Evolutionary conservation across 2,888 invertebrate species (phyloP), one percentile per base, ranked within the genome.

Genomic region (Maniola hyperantus): DNA sequence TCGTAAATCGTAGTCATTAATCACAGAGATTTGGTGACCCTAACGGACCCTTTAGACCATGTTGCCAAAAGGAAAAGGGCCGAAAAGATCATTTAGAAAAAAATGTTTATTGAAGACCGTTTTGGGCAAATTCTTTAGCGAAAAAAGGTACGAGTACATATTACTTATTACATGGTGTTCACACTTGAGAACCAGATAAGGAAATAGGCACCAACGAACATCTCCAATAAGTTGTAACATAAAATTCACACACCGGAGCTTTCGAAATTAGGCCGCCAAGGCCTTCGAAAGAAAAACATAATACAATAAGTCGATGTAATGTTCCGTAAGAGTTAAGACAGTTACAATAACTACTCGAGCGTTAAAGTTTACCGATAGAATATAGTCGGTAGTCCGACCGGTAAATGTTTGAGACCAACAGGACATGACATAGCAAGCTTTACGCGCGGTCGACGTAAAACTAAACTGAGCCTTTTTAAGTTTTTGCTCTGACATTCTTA

Each of bases 261-360:
- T 46, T 59, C 34, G 46, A 46, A 59, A 59, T 33, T 15, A 34
- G 44, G 33, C 59, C 46, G 15, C 59, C 44, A 42, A 26, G 57
- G 18, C n/a, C 11, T 59, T 10, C n/a, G 4, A 44, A n/a, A 26
- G n/a, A 46, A 33, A n/a, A 58, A 58, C n/a, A 44, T 13, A 44
- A 13, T 15, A 59, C 59, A 59, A 46, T 59, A 59, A 59, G 59
- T 48, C 33, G 46, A 59, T 48, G 59, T 59, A 59, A 59, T 33
- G 59, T 34, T 46, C 46, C 15, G 59, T 59, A 59, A 59, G 10
- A 55, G 36, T 55, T 18, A 54, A 26, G 57, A 59, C 59, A 18
- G 59, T 59, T 46, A 48, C 48, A 46, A 8, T 46, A 34, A 15
- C 46, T 46, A 46, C 34, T 48, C 33, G 59, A 59, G 46, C 59